Percentiles rank a stretch among this genome's conserved stretches.
Conservation (phyloP, 2,797 vertebrate genomes). For the Bucorvus abyssinicus region DNA sequence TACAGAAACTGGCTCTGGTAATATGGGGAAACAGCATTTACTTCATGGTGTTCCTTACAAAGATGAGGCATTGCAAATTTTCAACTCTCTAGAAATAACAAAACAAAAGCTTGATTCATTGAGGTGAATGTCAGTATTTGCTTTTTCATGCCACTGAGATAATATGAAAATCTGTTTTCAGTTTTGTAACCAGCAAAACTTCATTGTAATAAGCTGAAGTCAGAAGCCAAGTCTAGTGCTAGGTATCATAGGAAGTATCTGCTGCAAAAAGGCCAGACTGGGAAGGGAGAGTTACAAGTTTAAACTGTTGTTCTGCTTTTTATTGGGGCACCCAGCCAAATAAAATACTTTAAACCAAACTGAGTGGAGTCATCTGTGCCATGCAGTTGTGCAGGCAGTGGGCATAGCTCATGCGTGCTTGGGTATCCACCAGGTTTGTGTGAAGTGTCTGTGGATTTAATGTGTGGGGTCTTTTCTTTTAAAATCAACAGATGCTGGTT, state of each 20-base stretch:
- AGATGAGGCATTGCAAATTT: slow-evolving; percentile 15
- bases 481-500: background rate
- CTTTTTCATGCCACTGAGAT: slow-evolving; percentile 1
- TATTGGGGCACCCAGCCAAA: background rate
- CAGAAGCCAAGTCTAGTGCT: background rate
- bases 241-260: background rate
- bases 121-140: slow-evolving; percentile 40
- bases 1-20: background rate
- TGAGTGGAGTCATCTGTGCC: background rate
- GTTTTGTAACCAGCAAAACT: background rate
- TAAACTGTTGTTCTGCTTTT: background rate
- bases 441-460: background rate
- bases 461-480: background rate
- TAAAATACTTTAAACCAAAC: background rate
- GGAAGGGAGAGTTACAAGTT: background rate
- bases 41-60: background rate
- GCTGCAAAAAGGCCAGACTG: background rate
- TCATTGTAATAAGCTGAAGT: background rate
- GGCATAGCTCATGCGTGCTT: rapidly evolving
- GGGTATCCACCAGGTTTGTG: background rate
- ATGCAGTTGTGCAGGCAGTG: background rate
- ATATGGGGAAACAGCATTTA: background rate
- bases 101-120: slow-evolving; percentile 6
- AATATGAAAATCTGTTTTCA: background rate
- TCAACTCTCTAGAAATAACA: slow-evolving; percentile 35